Evolutionary conservation across 2,888 invertebrate species (phyloP), one percentile per base, ranked within the genome.

Genomic region (Dendrolimus houi): DNA sequence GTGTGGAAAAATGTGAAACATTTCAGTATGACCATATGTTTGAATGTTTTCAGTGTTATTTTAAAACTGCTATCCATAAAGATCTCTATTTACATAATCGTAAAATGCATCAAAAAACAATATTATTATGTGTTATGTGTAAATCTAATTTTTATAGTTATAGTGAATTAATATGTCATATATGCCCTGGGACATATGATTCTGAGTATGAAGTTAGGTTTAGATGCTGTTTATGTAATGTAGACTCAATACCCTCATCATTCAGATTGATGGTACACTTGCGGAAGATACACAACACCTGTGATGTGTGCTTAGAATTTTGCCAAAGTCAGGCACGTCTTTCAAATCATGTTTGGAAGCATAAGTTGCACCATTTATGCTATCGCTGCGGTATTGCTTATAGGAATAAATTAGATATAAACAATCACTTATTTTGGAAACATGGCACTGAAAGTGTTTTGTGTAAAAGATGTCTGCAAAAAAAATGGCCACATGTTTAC

Each of bases 401-500:
- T 77, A 93, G 96, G 65, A 97, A 96, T 81, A 96, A 96, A 77
- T 94, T 94, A 57, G 96, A 97, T 73, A 97, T 97, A 60, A 96
- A 96, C 13, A 96, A 96, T 74, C 97, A 97, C 86, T 87, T 97
- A 58, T 97, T 96, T 79, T 97, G 97, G 97, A 97, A 97, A 81
- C 97, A 97, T 80, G 97, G 97, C 29, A 97, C 97, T 2, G 96
- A 97, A 75, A 96, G 96, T 83, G 94, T 96, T 2, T 83, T 94
- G 52, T 97, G 97, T 76, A 96, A 96, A 79, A 94, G 93, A 72
- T 97, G 97, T 79, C 82, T 96, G 56, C 96, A 97, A 73, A 97
- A 97, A 75, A 96, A 96, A 71, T 97, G 97, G 97, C 96, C 96
- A 0, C 96, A 97, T 81, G 95, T 97, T 8, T 97, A 97, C 85